Evolutionary conservation across 2,113 vertebrate species (phyloP), one percentile per base, ranked within the genome.

Genomic region (Aptenodytes forsteri): DNA sequence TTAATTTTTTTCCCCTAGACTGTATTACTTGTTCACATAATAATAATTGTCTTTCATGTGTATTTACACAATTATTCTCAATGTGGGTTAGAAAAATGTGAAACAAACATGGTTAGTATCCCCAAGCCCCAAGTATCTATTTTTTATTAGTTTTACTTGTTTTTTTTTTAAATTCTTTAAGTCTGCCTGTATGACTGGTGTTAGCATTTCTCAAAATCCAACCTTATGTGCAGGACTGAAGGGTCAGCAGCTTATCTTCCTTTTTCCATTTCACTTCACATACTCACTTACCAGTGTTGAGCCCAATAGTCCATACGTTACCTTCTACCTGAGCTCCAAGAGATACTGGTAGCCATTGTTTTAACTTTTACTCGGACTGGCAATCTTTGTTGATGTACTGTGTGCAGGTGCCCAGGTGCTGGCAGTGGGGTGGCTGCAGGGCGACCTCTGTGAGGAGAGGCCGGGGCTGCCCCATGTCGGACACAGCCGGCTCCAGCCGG

Each of bases 391-490:
- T 73, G 42, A 34, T 34, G 14, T 16, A 42, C 5, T 9, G 21
- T 2, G 5, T 44, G 16, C 2, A 10, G 8, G 4, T 42, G 11
- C 9, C 46, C 40, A 40, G 23, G 5, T 1, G 2, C 1, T 32
- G 18, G 16, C n/a, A 50, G 44, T 0, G 0, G 9, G 29, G 42
- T 40, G 10, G 11, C 38, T 54, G 38, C 49, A 30, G 34, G 8
- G 10, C 2, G 3, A 6, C 6, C 4, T 40, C 32, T 44, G 19
- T 40, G 55, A n/a, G 19, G 7, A 34, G 36, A 16, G 4, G 16
- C 12, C 1, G 0, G 16, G 36, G 25, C 21, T 82, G 26, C 7
- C 15, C 15, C 2, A 1, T 10, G 26, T 9, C 1, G 1, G 18
- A 20, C 16, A 22, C 10, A 36, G 7, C 3, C 0, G 1, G 8